Percentiles rank a stretch among this genome's conserved stretches.
Evolutionary conservation across 2,888 invertebrate genomes (phyloP).

Genomic region (Meliscaeva auricollis): DNA sequence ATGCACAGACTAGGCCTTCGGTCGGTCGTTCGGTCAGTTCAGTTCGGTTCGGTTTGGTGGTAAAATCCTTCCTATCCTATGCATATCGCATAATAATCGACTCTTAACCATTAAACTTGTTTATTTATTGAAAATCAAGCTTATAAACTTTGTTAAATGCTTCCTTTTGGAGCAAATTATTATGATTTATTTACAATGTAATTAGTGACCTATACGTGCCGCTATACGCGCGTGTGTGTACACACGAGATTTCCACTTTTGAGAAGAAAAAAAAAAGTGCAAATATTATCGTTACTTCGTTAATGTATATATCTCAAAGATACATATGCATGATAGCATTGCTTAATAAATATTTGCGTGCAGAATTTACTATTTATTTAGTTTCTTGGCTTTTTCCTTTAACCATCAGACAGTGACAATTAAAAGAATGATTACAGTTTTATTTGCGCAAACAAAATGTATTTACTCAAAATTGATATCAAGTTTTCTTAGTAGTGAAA

Average conservation of each 20-base stretch:
- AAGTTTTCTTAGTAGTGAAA: too few species aligned
- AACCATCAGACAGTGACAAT: background rate
- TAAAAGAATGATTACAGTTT: background rate
- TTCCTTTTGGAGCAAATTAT: constrained; percentile 55
- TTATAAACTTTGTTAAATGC: constrained; percentile 49
- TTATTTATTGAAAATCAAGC: constrained; percentile 48
- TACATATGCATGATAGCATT: constrained; percentile 35
- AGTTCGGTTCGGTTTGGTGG: too few species aligned
- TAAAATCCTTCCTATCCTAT: constrained; percentile 25
- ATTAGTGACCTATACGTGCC: constrained; percentile 51
- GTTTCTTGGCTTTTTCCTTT: constrained; percentile 18
- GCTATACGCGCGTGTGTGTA: constrained; percentile 8
- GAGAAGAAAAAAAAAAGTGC: constrained; percentile 33
- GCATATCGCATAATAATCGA: constrained; percentile 29
- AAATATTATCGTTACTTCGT: constrained; percentile 59
- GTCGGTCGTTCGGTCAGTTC: too few species aligned
- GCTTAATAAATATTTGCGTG: constrained; percentile 69
- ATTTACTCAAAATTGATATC: too few species aligned
- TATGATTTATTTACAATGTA: constrained; percentile 69
- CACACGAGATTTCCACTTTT: constrained; percentile 41
- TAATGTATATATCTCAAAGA: constrained; percentile 49
- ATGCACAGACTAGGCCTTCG: background rate
- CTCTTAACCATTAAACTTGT: constrained; percentile 33
- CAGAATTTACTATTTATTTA: constrained; percentile 61
- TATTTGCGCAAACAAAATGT: background rate